Conservation (phyloP, 64 coral and sea anemone genomes). For the Stylophora pistillata region DNA sequence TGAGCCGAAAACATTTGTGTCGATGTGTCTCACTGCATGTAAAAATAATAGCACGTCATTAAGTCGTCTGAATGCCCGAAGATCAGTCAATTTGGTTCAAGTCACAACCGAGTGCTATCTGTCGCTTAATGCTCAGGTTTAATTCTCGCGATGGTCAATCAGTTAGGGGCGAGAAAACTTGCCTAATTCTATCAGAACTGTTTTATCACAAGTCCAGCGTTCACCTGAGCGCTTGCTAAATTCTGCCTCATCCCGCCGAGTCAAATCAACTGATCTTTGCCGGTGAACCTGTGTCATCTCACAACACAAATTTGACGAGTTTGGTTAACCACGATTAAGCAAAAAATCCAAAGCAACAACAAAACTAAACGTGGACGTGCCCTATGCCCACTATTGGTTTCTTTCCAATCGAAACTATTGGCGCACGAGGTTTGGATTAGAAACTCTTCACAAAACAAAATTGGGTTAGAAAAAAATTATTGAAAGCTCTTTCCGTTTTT, state of each 20-base stretch:
- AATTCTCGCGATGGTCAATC: constrained; percentile 38
- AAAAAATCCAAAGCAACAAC: neutral
- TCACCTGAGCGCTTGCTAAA: neutral
- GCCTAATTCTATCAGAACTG: constrained; percentile 18
- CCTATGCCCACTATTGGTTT: neutral
- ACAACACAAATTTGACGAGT: neutral
- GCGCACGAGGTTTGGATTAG: neutral
- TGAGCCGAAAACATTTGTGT: neutral
- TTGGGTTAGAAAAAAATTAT: neutral
- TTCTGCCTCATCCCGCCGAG: neutral
- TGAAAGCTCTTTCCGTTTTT: constrained; percentile 11
- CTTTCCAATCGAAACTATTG: neutral
- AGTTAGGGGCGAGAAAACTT: constrained; percentile 3
- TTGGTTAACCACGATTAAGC: neutral
- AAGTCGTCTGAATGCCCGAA: neutral
- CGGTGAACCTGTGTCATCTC: neutral
- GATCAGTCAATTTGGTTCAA: neutral
- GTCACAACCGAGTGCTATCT: neutral
- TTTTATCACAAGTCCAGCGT: neutral
- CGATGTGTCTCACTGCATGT: neutral
- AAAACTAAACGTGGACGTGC: neutral
- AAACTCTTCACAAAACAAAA: neutral
- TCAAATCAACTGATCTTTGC: neutral
- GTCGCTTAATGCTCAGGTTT: neutral
- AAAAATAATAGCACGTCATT: neutral